Evolutionary conservation across 2,888 invertebrate species (phyloP).

Genomic region (Sericinus montela): DNA sequence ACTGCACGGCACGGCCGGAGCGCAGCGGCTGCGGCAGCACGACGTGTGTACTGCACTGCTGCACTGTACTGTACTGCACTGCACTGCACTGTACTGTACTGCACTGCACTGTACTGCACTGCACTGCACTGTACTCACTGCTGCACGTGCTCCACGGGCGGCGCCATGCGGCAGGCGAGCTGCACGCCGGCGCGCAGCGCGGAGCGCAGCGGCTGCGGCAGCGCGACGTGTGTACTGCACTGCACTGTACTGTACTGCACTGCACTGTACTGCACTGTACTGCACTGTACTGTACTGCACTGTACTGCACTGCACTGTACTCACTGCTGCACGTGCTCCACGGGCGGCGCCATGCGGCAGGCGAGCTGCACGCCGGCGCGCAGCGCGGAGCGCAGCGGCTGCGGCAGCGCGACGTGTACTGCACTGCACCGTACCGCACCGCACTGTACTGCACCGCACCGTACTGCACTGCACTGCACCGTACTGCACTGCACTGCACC

Average conservation of each 20-base stretch:
- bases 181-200: not conserved
- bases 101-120: too few relatives aligned
- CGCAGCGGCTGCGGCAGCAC: not conserved
- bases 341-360: constrained; percentile 87
- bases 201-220: too few relatives aligned
- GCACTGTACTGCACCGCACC: constrained; percentile 67
- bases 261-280: constrained; percentile 86
- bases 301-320: not conserved
- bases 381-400: constrained; percentile 79
- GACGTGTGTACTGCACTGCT: constrained; percentile 19
- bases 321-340: constrained; percentile 41
- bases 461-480: constrained; percentile 89
- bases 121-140: too few relatives aligned
- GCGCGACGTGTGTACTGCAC: not conserved
- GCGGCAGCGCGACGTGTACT: constrained; percentile 80
- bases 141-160: not conserved
- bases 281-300: constrained; percentile 84
- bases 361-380: constrained; percentile 83
- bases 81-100: too few relatives aligned
- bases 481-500: constrained; percentile 59
- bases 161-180: not conserved
- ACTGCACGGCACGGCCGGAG: too few relatives aligned
- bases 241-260: constrained; percentile 34
- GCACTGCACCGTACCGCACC: too few relatives aligned
- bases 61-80: too few relatives aligned